These are phyloP conservation scores for Varanus komodoensis DNA, from an alignment of 2,113 vertebrate genomes.

Conservation along the genomic window DNA sequence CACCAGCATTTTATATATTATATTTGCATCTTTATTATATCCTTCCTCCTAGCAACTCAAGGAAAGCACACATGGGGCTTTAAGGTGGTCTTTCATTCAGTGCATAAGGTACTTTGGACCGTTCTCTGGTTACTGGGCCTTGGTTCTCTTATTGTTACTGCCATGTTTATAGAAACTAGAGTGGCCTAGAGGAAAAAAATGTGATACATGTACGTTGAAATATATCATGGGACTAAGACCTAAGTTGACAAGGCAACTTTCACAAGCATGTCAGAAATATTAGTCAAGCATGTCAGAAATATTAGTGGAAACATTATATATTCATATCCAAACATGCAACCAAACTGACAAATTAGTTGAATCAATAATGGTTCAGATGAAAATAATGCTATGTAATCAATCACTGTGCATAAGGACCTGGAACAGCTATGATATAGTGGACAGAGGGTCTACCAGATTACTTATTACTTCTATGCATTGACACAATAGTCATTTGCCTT, in stretches of 20 bases:
- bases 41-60: background rate
- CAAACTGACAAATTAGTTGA: background rate
- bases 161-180: background rate
- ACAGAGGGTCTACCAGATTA: background rate
- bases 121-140: background rate
- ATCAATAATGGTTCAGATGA: background rate
- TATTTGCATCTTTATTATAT: background rate
- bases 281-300: background rate
- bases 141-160: background rate
- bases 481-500: slow-evolving; percentile 1
- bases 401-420: fast-evolving
- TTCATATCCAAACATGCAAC: background rate
- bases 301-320: background rate
- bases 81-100: background rate
- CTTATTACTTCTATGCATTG: slow-evolving; percentile 2
- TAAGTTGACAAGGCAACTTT: background rate
- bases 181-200: background rate
- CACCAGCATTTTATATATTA: background rate
- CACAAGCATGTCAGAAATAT: background rate
- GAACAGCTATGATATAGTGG: background rate
- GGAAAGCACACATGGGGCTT: background rate
- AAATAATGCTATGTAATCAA: background rate
- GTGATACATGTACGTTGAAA: background rate
- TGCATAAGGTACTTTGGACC: background rate
- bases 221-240: background rate